phyloP scores from a whole-genome alignment of 1,140 invertebrate genomes.

The Rhynchophorus ferrugineus region DNA sequence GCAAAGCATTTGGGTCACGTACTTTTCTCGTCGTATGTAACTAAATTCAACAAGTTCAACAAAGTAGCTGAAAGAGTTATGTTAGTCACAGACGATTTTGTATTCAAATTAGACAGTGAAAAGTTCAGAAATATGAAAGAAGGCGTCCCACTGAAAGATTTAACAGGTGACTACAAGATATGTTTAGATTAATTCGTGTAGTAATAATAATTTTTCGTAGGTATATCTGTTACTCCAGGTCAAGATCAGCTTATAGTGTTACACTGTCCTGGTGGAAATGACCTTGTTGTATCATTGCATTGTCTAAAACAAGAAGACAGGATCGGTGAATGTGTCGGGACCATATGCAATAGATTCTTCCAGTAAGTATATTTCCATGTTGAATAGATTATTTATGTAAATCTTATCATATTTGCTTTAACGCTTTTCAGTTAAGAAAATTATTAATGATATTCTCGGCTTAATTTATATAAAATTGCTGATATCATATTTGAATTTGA shows the following conservation, averaged over 20 bases:
- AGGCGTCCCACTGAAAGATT: constrained; percentile 44
- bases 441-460: no score
- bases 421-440: no score
- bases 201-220: no score
- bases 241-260: constrained; percentile 84
- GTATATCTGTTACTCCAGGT: constrained; percentile 17
- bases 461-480: constrained; percentile 5
- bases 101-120: constrained; percentile 83
- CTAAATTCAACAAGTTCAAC: constrained; percentile 67
- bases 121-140: constrained; percentile 85
- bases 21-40: constrained; percentile 53
- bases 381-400: neutral
- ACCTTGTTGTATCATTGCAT: constrained; percentile 76
- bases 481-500: no score
- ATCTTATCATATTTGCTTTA: no score
- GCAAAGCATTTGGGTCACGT: constrained; percentile 62
- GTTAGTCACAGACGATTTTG: constrained; percentile 76
- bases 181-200: no score
- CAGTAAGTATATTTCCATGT: constrained; percentile 53
- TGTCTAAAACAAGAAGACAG: constrained; percentile 56
- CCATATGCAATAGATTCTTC: constrained; percentile 63
- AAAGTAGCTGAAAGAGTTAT: constrained; percentile 85
- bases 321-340: constrained; percentile 83
- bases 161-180: constrained; percentile 76
- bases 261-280: constrained; percentile 81